Base-by-base conservation (phyloP, 2,888 invertebrate species). In the Tetragonula carbonaria region DNA sequence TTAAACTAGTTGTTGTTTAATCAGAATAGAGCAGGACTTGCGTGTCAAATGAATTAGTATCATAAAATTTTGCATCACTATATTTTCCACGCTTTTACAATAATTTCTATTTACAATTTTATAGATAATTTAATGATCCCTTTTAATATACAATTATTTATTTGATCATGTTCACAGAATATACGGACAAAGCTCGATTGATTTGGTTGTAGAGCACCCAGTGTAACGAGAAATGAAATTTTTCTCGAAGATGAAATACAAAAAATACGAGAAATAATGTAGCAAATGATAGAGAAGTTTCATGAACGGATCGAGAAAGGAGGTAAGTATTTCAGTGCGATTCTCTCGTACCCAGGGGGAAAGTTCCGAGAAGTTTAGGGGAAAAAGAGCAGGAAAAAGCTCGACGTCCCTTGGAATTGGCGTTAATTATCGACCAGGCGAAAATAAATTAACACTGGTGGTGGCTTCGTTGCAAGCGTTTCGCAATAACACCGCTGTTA, bases 341-440 rank as follows among this genome's bases (percentile, higher is more conserved):
- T 23, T 62, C 8, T 8, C 23, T 23, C 16, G 3, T 62, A 6
- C 8, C 8, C 62, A 23, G 23, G 16, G 62, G 16, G 4, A 33
- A 53, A 70, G 55, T 71, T 71, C 8, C n/a, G 16, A 21, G 21
- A 33, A 6, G 45, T 45, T 45, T 21, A n/a, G 18, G 21, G 14
- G 8, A 57, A 71, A 21, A 50, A 51, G 59, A n/a, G 28, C 23
- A 5, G 16, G 21, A 45, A 53, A 77, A 72, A 67, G 45, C 57
- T n/a, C 57, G 51, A 23, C 55, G 57, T 50, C 38, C 55, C 33
- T 51, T 72, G 59, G 72, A 80, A 72, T 67, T 66, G 72, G 45
- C 79, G 78, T 78, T 81, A 73, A 81, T 81, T 81, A 81, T 72
- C 81, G 81, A 67, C 59, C 59, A 80, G 59, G 67, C 53, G 80